Percentiles rank a stretch among this genome's conserved stretches.
Conservation (phyloP, 2,113 vertebrate species). For the Pongo abelii region DNA sequence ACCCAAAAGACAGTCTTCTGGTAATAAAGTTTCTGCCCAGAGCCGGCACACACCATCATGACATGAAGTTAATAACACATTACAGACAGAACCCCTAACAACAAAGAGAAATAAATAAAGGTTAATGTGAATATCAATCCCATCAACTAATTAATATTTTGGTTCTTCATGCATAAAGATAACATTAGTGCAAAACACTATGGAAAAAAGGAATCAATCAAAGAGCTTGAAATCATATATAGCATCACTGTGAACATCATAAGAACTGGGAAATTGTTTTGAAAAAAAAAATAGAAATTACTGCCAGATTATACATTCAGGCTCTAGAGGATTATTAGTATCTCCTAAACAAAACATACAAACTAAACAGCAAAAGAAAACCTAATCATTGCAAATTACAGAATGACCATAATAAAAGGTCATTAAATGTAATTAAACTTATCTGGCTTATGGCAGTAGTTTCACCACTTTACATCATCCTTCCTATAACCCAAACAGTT, state of each 20-base stretch:
- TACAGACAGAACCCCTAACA: slow-evolving; percentile 94
- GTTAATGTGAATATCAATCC: neutral
- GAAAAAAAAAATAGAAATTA: neutral
- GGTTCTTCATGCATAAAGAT: neutral
- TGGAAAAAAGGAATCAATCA: neutral
- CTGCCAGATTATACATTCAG: neutral
- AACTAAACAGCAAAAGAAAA: slow-evolving; percentile 30
- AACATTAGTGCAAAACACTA: neutral
- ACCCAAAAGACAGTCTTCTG: slow-evolving; percentile 95
- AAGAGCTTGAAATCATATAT: neutral
- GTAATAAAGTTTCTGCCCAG: slow-evolving; percentile 96
- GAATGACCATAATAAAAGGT: slow-evolving; percentile 20
- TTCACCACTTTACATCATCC: neutral
- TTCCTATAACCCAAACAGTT: slow-evolving; percentile 30
- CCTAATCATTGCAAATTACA: neutral
- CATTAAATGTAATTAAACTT: slow-evolving; percentile 17
- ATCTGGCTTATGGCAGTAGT: neutral
- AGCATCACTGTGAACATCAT: neutral
- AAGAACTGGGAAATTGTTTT: neutral
- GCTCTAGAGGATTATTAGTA: neutral
- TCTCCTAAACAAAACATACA: slow-evolving; percentile 12
- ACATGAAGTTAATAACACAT: slow-evolving; percentile 96
- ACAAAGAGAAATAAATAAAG: slow-evolving; percentile 57
- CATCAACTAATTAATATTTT: neutral
- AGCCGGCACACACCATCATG: slow-evolving; percentile 96